Evolutionary conservation across 2,797 vertebrate genomes (phyloP).

Genomic region (Phrynocephalus guinanensis): DNA sequence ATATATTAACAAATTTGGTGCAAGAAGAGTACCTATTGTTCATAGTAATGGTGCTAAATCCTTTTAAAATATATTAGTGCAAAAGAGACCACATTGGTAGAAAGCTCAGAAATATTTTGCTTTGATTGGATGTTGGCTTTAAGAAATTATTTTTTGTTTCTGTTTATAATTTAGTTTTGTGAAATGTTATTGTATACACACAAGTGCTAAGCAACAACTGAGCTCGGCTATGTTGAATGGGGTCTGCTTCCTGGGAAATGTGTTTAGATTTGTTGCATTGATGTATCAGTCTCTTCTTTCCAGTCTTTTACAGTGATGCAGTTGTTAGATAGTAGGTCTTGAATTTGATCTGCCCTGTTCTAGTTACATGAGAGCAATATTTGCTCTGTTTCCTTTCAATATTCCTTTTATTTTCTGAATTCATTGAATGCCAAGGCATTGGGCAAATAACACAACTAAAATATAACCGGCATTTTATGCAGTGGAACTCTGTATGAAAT

Average conservation of each 20-base stretch:
- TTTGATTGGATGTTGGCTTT: neutral
- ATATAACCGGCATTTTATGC: neutral
- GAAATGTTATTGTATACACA: neutral
- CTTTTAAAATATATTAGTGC: neutral
- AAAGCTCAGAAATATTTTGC: neutral
- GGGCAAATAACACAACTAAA: neutral
- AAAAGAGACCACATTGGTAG: neutral
- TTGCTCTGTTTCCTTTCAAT: neutral
- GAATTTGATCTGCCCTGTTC: neutral
- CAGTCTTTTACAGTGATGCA: neutral
- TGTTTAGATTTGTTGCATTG: neutral
- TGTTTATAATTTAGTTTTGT: constrained; percentile 1
- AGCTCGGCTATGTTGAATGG: neutral
- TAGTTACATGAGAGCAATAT: constrained; percentile 9
- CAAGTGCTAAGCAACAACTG: neutral
- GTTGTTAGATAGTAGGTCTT: neutral
- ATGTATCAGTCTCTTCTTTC: neutral
- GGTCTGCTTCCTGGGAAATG: neutral
- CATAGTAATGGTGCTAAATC: neutral
- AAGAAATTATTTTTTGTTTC: neutral
- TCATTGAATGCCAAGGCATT: neutral
- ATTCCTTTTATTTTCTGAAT: constrained; percentile 25
- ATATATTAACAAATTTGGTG: neutral
- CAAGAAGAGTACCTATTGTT: neutral
- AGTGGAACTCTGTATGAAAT: neutral